These are phyloP conservation scores for Characodon lateralis DNA, from an alignment of 2,797 vertebrate genomes.

Conservation along the genomic window DNA sequence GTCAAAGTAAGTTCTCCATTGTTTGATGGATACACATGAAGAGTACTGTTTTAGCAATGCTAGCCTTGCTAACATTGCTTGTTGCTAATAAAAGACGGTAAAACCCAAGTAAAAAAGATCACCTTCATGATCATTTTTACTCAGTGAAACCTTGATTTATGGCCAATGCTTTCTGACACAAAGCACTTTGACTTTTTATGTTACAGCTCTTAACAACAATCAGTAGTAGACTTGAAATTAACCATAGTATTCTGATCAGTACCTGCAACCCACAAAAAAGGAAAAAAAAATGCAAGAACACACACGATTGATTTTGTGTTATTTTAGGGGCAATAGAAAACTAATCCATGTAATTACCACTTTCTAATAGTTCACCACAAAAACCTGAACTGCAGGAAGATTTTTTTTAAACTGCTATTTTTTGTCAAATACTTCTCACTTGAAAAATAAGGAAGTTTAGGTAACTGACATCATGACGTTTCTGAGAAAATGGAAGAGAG, in stretches of 20 bases:
- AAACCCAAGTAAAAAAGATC: background rate
- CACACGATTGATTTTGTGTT: constrained; percentile 2
- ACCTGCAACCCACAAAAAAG: background rate
- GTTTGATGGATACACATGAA: background rate
- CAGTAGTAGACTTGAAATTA: background rate
- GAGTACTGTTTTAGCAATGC: background rate
- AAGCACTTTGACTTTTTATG: no score
- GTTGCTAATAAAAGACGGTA: background rate
- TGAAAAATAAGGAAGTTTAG: background rate
- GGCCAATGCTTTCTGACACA: background rate
- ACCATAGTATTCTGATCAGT: background rate
- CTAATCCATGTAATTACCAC: constrained; percentile 14
- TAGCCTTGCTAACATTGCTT: background rate
- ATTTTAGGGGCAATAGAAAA: constrained; percentile 3
- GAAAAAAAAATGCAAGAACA: background rate
- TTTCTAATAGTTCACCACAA: background rate
- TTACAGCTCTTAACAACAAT: no score
- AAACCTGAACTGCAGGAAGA: no score
- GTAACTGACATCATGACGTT: background rate
- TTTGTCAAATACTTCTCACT: background rate
- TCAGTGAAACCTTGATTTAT: background rate
- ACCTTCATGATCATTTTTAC: background rate
- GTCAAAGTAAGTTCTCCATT: background rate
- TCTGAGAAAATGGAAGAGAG: constrained; percentile 10
- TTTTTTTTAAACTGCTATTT: background rate